Evolutionary conservation across 2,888 invertebrate species (phyloP), one percentile per base, ranked within the genome.

Genomic region (Aphodius granarius): DNA sequence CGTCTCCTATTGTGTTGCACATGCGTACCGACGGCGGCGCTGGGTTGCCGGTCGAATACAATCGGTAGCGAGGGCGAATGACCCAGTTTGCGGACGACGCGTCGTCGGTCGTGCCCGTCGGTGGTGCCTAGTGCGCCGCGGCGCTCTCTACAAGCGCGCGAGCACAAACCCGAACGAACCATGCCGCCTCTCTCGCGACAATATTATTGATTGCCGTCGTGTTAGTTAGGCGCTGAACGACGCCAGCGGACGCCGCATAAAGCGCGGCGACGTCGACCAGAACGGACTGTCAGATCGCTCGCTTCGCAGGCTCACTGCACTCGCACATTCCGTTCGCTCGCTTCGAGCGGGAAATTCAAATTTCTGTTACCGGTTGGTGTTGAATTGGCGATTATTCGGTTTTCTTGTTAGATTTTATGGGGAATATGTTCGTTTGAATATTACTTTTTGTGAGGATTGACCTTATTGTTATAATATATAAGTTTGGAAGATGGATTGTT

Each of bases 401-500:
- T 43, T 6, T 6, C 2, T 43, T 43, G 43, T 13, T 13, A 13
- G 43, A 43, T 43, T 43, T 43, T 9, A 43, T 43, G 43, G 43
- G 43, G 13, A 13, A 9, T 43, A 43, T 43, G 43, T 43, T 43
- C 6, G 13, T 9, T 43, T 43, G 13, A 43, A 0, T 43, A 2
- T 43, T 43, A 43, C n/a, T 71, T 43, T 71, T n/a, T 19, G 62
- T 15, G 63, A 17, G 63, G 20, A 13, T 72, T 23, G 63, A 20
- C 64, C 19, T 43, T 43, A 43, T 62, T 22, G 17, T 4, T 21
- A n/a, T n/a, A n/a, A n/a, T n/a, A n/a, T n/a, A n/a, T n/a, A 21
- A 9, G 16, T 23, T 9, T 62, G 18, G 22, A 78, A 72, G 75
- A 87, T 87, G 87, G 86, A 87, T 82, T 87, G 87, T 82, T 87